Percentiles rank a stretch among this genome's conserved stretches.
Evolutionary conservation across 2,888 invertebrate genomes (phyloP).

Genomic region (Myopa testacea): DNA sequence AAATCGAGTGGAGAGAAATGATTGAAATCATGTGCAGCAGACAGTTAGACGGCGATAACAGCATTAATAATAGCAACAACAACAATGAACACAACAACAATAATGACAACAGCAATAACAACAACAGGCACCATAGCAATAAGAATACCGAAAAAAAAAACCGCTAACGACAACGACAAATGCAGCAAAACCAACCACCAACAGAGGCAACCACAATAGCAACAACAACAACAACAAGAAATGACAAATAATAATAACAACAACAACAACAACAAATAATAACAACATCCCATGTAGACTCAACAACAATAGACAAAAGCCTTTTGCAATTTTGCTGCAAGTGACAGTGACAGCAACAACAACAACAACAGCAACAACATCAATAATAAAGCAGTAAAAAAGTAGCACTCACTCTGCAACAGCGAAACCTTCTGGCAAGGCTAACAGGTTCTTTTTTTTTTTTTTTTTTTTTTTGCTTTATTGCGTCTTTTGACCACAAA

Average conservation of each 20-base stretch:
- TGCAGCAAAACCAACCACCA: constrained; percentile 9
- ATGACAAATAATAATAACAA: not conserved
- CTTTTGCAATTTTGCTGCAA: too few species aligned
- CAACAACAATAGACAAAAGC: not conserved
- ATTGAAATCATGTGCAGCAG: constrained; percentile 24
- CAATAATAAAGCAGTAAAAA: not conserved
- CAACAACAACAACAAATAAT: not conserved
- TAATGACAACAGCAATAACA: not conserved
- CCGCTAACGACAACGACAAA: constrained; percentile 8
- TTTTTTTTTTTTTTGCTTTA: constrained; percentile 18
- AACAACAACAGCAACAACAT: not conserved
- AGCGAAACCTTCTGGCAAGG: constrained; percentile 45
- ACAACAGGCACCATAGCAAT: constrained; percentile 5
- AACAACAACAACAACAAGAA: not conserved
- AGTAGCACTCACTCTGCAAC: not conserved
- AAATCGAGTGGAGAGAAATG: constrained; percentile 11
- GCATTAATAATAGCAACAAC: not conserved
- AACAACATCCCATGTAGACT: not conserved
- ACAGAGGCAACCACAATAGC: not conserved
- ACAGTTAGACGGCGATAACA: constrained; percentile 22
- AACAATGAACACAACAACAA: constrained; percentile 1
- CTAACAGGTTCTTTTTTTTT: constrained; percentile 42
- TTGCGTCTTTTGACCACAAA: constrained; percentile 17
- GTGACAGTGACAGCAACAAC: not conserved
- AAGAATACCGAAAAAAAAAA: not conserved